Evolutionary conservation across 2,888 invertebrate species (phyloP).

Genomic region (Caenorhabditis imperialis): DNA sequence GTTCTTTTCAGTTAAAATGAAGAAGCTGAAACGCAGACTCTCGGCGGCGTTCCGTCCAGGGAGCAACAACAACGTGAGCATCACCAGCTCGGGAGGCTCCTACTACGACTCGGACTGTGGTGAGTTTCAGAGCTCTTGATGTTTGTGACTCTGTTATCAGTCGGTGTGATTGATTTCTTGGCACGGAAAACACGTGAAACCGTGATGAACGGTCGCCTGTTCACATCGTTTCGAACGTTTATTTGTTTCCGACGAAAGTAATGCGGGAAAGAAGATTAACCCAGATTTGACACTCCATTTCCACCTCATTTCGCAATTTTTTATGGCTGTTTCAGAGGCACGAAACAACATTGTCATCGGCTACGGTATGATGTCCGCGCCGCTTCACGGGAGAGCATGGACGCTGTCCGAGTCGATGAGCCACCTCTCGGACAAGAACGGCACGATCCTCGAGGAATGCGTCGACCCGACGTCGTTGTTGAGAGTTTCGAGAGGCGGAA

Average conservation of each 20-base stretch:
- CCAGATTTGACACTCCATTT: constrained; percentile 6
- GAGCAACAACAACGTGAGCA: constrained; percentile 53
- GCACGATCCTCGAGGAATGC: constrained; percentile 67
- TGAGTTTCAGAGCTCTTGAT: constrained; percentile 15
- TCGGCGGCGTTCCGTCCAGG: constrained; percentile 67
- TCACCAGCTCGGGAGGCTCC: constrained; percentile 43
- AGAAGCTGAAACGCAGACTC: constrained; percentile 70
- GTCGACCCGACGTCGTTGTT: constrained; percentile 58
- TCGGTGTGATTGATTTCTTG: constrained; percentile 16
- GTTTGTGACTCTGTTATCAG: constrained; percentile 19
- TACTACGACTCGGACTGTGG: constrained; percentile 57
- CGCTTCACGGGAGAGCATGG: constrained; percentile 44
- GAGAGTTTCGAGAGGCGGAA: constrained; percentile 47
- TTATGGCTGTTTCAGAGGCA: constrained; percentile 38
- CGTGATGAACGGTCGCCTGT: background rate
- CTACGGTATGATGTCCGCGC: constrained; percentile 57
- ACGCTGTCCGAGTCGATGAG: constrained; percentile 70
- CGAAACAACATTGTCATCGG: constrained; percentile 53
- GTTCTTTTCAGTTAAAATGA: constrained; percentile 58
- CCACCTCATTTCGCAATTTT: background rate
- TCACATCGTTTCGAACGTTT: too few relatives aligned
- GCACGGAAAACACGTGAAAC: background rate
- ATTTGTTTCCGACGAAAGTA: background rate
- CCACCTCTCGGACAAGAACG: constrained; percentile 68
- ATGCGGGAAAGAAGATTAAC: too few relatives aligned